Base-by-base conservation (phyloP, 1,140 invertebrate species). In the Oedothorax gibbosus region DNA sequence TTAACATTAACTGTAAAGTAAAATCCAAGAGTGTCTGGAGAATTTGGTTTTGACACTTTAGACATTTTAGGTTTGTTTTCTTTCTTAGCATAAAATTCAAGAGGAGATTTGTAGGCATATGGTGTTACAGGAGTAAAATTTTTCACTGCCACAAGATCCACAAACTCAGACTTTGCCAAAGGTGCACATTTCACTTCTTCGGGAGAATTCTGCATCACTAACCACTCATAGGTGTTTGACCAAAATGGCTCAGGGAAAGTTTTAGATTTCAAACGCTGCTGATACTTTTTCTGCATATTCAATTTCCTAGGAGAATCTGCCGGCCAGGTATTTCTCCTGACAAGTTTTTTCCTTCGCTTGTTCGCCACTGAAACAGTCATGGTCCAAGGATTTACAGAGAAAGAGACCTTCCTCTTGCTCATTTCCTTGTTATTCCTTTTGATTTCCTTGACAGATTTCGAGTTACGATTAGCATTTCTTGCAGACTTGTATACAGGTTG, bases 151-250 rank as follows among this genome's bases (percentile, higher is more conserved):
- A 54, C 50, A 0, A 71, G 57, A 2, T 78, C 65, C 9, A 56
- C 56, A 51, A 85, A 78, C 72, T 85, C 83, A 20, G 54, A 18
- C 54, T 51, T 85, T 2, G 83, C 83, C 20, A 85, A 62, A 7
- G 83, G 83, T 20, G 56, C 66, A 6, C 21, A 50, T 78, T 53
- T 85, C 8, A 78, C 9, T 5, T 12, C 50, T 64, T 85, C 83
- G 10, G 83, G 83, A 53, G 50, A 51, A 69, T 51, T 14, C 15
- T 78, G 21, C 83, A 77, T 77, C 21, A 53, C 53, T 35, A 76
- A 76, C 83, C 83, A 85, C 54, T 85, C 83, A 85, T 71, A 85
- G 12, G 83, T 77, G 18, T 85, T 20, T 9, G 65, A 69, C 75
- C 73, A 85, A 69, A 85, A 77, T 14, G 83, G 83, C 49, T 84